A percentile compares a stretch with the other conserved stretches of the same genome.
Evolutionary conservation across 2,888 invertebrate genomes (phyloP).

Genomic region (Ophraella communa): DNA sequence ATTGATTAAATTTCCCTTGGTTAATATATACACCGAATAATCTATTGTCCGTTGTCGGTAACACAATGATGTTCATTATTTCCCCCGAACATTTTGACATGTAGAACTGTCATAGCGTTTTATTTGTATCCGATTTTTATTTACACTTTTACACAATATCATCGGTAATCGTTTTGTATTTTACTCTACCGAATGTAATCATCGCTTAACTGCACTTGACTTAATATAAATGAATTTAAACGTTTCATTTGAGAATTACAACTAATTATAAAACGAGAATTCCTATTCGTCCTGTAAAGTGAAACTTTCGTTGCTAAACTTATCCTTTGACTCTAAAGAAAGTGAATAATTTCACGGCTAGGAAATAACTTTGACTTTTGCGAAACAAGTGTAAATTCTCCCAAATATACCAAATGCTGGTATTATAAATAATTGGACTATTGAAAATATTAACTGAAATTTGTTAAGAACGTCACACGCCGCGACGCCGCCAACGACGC

Average conservation of each 20-base stretch:
- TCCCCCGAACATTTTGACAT: neutral
- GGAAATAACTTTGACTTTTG: no score
- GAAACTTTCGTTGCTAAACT: no score
- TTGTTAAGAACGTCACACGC: constrained; percentile 18
- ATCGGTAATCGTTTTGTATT: neutral
- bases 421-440: constrained; percentile 20
- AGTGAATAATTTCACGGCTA: no score
- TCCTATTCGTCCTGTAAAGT: no score
- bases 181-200: neutral
- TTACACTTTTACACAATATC: neutral
- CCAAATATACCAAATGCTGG: no score
- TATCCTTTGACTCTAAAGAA: no score
- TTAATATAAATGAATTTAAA: neutral
- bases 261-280: no score
- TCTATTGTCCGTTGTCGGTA: neutral
- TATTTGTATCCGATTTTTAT: neutral
- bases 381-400: no score
- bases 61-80: neutral
- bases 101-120: neutral
- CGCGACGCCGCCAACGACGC: neutral
- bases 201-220: neutral
- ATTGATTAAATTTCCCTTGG: neutral
- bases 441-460: constrained; percentile 26
- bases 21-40: constrained; percentile 1
- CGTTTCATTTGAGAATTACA: no score